These are phyloP conservation scores for Collichthys lucidus DNA, from an alignment of 2,113 vertebrate genomes.

Conservation along the genomic window DNA sequence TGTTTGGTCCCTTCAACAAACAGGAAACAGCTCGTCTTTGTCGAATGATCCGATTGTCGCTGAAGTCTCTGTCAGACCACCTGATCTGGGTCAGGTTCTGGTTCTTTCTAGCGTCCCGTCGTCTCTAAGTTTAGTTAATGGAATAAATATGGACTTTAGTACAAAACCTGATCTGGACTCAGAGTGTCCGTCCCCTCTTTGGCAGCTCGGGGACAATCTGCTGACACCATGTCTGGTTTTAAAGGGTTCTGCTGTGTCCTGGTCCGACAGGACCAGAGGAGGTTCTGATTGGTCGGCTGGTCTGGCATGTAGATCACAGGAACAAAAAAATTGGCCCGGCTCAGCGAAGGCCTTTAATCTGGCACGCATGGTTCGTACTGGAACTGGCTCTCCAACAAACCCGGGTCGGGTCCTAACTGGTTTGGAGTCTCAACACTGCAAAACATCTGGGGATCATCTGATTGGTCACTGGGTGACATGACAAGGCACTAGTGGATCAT, in stretches of 20 bases:
- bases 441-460: background rate
- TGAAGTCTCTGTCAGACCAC: background rate
- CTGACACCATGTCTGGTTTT: background rate
- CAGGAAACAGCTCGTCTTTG: background rate
- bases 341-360: no score
- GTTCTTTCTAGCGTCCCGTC: background rate
- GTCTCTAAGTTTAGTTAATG: background rate
- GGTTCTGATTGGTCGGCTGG: constrained; percentile 12
- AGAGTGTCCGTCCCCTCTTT: background rate
- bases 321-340: no score
- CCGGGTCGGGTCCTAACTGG: no score
- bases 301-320: background rate
- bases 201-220: no score
- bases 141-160: constrained; percentile 1
- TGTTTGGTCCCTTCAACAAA: background rate
- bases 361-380: background rate
- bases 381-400: background rate
- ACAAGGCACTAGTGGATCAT: constrained; percentile 62
- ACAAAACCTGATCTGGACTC: constrained; percentile 3
- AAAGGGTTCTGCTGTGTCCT: constrained; percentile 21
- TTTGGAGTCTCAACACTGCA: no score
- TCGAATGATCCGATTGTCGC: background rate
- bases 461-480: constrained; percentile 11
- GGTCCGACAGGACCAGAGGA: constrained; percentile 3
- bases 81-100: background rate